phyloP scores from a whole-genome alignment of 92 coral and sea anemone species.

The Pocillopora grandis region DNA sequence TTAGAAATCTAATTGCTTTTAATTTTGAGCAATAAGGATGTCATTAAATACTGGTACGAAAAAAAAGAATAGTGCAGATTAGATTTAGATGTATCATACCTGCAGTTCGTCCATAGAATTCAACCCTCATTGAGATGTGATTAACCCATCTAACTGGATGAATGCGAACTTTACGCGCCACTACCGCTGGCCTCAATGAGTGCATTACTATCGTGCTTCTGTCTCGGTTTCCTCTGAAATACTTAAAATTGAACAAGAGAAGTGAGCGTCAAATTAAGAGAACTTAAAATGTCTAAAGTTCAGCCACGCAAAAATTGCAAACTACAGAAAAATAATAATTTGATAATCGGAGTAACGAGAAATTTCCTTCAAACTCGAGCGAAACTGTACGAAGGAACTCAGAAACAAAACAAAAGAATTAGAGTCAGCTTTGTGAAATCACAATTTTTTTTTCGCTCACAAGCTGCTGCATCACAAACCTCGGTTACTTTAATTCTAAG shows the following conservation, averaged over 20 bases:
- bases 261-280: neutral
- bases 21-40: too few relatives aligned
- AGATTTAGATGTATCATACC: conserved; percentile 36
- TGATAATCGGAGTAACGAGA: too few relatives aligned
- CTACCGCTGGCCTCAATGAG: conserved; percentile 46
- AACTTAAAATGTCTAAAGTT: neutral
- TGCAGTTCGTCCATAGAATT: conserved; percentile 67
- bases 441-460: neutral
- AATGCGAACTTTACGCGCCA: conserved; percentile 69
- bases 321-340: too few relatives aligned
- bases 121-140: conserved; percentile 74
- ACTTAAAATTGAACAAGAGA: conserved; percentile 14
- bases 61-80: neutral
- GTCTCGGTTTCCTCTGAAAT: conserved; percentile 70
- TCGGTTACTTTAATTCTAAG: neutral
- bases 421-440: neutral
- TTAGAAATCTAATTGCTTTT: too few relatives aligned
- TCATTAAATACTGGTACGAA: neutral
- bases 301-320: neutral
- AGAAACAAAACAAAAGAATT: too few relatives aligned
- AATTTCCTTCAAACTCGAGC: too few relatives aligned
- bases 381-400: too few relatives aligned
- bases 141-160: conserved; percentile 64
- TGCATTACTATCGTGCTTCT: conserved; percentile 65
- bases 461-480: neutral